Conservation (phyloP, 2,113 vertebrate species). For the Morphnarchus princeps region DNA sequence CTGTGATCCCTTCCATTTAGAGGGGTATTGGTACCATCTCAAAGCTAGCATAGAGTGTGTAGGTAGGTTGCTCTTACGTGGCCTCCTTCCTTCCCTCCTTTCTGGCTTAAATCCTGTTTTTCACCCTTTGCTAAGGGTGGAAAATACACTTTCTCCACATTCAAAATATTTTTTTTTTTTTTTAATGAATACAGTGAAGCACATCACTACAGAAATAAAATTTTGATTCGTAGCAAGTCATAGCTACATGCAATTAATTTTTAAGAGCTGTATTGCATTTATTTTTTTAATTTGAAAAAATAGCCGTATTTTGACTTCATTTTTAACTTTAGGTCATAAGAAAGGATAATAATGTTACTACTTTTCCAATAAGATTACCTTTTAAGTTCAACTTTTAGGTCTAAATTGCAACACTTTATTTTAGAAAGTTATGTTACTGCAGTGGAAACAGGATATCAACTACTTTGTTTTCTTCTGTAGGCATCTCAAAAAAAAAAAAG, state of each 20-base stretch:
- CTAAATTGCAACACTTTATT: not conserved
- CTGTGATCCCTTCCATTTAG: not conserved
- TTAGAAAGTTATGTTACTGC: not conserved
- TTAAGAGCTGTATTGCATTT: not conserved
- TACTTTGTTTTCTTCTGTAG: not conserved
- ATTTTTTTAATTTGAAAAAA: not conserved
- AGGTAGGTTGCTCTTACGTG: fast-evolving
- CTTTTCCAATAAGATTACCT: not conserved
- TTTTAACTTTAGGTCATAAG: not conserved
- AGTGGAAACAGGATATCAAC: not conserved
- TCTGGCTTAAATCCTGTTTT: not conserved
- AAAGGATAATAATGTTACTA: not conserved
- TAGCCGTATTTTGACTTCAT: not conserved
- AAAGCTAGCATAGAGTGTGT: not conserved
- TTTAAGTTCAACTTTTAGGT: not conserved
- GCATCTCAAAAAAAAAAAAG: not conserved
- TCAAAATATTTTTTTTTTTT: not conserved
- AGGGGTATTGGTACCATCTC: not conserved
- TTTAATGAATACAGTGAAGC: not conserved
- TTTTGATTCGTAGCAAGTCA: not conserved
- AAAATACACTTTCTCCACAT: not conserved
- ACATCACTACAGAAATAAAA: not conserved
- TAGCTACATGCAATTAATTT: not conserved
- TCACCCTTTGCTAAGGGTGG: not conserved
- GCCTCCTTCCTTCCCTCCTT: not conserved